Evolutionary conservation across 2,113 vertebrate species (phyloP), one percentile per base, ranked within the genome.

Genomic region (Aldabrachelys gigantea): DNA sequence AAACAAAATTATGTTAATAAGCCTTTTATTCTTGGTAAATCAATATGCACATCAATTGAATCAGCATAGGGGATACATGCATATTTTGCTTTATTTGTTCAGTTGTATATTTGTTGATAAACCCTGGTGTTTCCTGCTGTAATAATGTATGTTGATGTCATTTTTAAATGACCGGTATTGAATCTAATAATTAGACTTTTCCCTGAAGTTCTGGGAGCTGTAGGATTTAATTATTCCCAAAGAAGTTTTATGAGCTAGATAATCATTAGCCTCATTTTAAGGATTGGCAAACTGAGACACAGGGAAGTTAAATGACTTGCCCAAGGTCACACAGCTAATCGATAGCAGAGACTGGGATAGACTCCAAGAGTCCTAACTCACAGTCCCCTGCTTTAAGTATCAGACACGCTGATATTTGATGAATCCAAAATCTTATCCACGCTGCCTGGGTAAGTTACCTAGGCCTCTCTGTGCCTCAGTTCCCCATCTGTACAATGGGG

Each of bases 41-140:
- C 38, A 47, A 27, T 5, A 3, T 2, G 1, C 8, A 69, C 0
- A 0, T 6, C 38, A 76, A 41, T 22, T 81, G 88, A 41, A 41
- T 5, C 52, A 82, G 5, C n/a, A 19, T 17, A 52, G 75, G n/a
- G 59, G 53, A 76, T 84, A 81, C 17, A 84, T 12, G 79, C 50
- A 53, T 29, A 2, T 11, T 89, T 80, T 83, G 38, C 38, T 90
- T 12, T 41, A 1, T 81, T 90, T 83, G 21, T 16, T 75, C 88
- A 65, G 16, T 29, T 54, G 25, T 57, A 29, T n/a, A 69, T 81
- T 69, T 49, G 49, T 35, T 78, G 41, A 76, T 76, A 41, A 41
- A 44, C 24, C 22, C 59, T 69, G 52, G 62, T 79, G 2, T 79
- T 91, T n/a, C 53, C 22, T 87, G 29, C 88, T 11, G 56, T 38